Base-by-base conservation (phyloP, 2,113 vertebrate genomes). In the Centropus bengalensis region DNA sequence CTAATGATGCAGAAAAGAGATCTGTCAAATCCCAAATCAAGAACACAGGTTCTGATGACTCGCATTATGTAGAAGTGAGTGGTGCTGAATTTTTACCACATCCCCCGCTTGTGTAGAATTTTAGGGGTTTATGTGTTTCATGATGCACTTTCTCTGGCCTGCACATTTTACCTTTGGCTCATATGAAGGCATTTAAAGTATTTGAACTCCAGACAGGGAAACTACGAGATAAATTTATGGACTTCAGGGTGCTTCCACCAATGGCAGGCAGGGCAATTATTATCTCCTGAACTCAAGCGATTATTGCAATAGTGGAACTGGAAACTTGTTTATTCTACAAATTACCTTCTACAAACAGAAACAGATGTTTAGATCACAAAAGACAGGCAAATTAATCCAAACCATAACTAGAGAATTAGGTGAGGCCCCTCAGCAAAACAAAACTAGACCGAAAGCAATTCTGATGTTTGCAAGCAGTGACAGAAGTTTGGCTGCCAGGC, bases 261-360 rank as follows among this genome's bases (percentile, higher is more conserved):
- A 59, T 52, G 51, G 55, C 33, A 66, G 6, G 32, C 74, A 85
- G 42, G 60, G 33, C 40, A 88, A 78, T 74, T 89, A 94, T 74
- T 91, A 85, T 51, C 58, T 95, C 24, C 63, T 51, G 51, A 87
- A 92, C 54, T 81, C 75, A 33, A 59, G 64, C n/a, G 68, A 77
- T 28, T 75, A 74, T 67, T 82, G 59, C 0, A 1, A 88, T 68
- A 86, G 88, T 89, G 28, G 49, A 89, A 60, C 47, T 70, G 68
- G 23, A 94, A 93, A 70, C 40, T 80, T 69, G 78, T 82, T 95
- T 92, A 59, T 77, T 90, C 75, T 91, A 69, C 85, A 91, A 86
- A 81, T 62, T 80, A 38, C 36, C 36, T 89, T 87, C 67, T 73
- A 77, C 62, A 84, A 91, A 89, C n/a, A 89, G 76, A 82, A 94